Base-by-base conservation (phyloP, 2,888 invertebrate genomes). In the Acanthosepion esculentum region DNA sequence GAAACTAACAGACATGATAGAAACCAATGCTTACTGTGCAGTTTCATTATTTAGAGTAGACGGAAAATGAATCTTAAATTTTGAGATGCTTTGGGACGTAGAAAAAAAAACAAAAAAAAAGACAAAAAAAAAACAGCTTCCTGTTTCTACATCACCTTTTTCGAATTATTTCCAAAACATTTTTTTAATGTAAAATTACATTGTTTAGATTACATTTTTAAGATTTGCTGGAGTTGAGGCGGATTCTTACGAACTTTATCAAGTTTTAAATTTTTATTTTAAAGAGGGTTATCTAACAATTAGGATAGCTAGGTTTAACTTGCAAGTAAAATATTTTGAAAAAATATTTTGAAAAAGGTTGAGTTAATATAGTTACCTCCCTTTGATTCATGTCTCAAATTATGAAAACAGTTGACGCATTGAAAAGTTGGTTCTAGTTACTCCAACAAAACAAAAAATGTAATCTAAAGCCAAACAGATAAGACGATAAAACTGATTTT, bases 391-490 rank as follows among this genome's bases (percentile, higher is more conserved):
- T 78, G 78, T n/a, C 29, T 29, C 3, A 33, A 78, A n/a, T 12
- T 4, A 15, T n/a, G 78, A 15, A 78, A 78, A 78, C 78, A n/a
- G 78, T 78, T 78, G 78, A 78, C 12, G n/a, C 33, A n/a, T 33
- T 78, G 10, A n/a, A 78, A 78, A 78, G n/a, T 78, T 78, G n/a
- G 12, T 78, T 15, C 33, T 78, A 78, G 10, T 78, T 78, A 78
- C 78, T 78, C 78, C 78, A 78, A 78, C 78, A 78, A 59, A 78
- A 78, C 78, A 78, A 78, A 78, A 78, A 78, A 78, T 78, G 78
- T 78, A 78, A 78, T 78, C 78, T 78, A 33, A 78, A 78, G 10
- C 33, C 15, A 78, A 78, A 78, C 33, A 78, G 78, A 78, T 78
- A 78, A 78, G 78, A 78, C 78, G 78, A 78, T 78, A 33, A 78